Percentiles rank a stretch among this genome's conserved stretches.
Conservation (phyloP, 2,797 vertebrate genomes). For the Podarcis siculus region DNA sequence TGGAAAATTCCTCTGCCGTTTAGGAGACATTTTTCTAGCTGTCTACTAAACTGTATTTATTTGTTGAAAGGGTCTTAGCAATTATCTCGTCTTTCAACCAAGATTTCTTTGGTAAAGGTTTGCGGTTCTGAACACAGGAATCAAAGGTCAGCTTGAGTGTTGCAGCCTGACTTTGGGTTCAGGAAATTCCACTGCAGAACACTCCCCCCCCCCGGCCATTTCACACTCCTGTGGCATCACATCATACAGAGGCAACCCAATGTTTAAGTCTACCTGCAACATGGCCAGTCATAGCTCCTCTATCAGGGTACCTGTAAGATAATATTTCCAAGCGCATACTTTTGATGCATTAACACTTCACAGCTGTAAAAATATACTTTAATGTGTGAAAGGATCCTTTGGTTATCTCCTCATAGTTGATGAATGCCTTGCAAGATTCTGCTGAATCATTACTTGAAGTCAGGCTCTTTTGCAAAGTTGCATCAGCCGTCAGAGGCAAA, state of each 20-base stretch:
- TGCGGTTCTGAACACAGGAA: not conserved
- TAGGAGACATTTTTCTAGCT: not conserved
- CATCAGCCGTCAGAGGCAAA: not conserved
- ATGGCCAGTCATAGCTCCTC: not conserved
- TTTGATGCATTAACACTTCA: not conserved
- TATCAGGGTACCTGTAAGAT: not conserved
- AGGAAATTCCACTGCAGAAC: too few species aligned
- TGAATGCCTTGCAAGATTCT: too few species aligned
- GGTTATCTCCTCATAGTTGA: too few species aligned
- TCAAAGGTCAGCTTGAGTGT: too few species aligned
- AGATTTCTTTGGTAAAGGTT: not conserved
- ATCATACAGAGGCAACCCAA: not conserved
- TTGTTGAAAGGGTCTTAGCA: not conserved
- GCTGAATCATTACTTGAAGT: not conserved
- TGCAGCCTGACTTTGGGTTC: not conserved
- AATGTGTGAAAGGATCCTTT: not conserved
- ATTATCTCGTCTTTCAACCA: not conserved
- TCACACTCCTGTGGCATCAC: not conserved
- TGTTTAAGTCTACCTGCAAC: not conserved
- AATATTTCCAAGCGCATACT: not conserved
- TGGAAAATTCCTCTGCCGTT: not conserved
- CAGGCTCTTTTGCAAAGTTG: not conserved
- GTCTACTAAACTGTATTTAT: not conserved
- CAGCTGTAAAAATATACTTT: not conserved
- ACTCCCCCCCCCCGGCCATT: not conserved